Percentiles rank a stretch among this genome's conserved stretches.
Conservation (phyloP, 2,888 invertebrate genomes). For the Coenonympha glycerion region DNA sequence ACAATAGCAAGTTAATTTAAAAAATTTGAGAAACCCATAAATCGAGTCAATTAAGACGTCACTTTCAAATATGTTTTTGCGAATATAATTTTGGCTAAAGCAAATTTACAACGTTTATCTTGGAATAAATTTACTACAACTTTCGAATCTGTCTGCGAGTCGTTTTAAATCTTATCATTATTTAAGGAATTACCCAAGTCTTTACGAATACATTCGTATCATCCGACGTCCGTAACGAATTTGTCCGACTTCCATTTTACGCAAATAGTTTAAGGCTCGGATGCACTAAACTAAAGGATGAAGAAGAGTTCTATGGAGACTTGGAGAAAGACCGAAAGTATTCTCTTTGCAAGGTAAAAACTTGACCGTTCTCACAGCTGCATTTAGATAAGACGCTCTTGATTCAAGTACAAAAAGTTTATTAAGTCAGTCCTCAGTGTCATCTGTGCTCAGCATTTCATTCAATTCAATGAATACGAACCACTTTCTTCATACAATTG, state of each 20-base stretch:
- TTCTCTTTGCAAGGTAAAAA: no score
- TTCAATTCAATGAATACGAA: no score
- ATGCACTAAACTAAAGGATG: not conserved
- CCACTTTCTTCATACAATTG: no score
- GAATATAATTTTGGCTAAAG: constrained; percentile 18
- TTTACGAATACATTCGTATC: no score
- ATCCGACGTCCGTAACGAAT: constrained; percentile 35
- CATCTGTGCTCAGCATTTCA: no score
- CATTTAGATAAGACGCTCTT: no score
- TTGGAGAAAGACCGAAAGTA: no score
- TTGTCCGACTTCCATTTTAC: constrained; percentile 40
- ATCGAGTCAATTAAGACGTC: constrained; percentile 19
- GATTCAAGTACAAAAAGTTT: no score
- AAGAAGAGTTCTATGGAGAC: no score
- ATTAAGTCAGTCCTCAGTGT: no score
- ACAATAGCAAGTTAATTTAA: constrained; percentile 22
- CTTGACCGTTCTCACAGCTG: no score
- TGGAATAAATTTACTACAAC: constrained; percentile 27
- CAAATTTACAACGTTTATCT: constrained; percentile 23
- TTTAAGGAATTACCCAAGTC: constrained; percentile 26
- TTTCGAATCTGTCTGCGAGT: constrained; percentile 27
- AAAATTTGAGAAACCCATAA: constrained; percentile 15
- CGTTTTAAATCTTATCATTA: constrained; percentile 28
- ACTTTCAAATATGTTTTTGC: constrained; percentile 21
- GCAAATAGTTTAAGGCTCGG: constrained; percentile 13